Base-by-base conservation (phyloP, 2,797 vertebrate species). In the Salmo trutta region DNA sequence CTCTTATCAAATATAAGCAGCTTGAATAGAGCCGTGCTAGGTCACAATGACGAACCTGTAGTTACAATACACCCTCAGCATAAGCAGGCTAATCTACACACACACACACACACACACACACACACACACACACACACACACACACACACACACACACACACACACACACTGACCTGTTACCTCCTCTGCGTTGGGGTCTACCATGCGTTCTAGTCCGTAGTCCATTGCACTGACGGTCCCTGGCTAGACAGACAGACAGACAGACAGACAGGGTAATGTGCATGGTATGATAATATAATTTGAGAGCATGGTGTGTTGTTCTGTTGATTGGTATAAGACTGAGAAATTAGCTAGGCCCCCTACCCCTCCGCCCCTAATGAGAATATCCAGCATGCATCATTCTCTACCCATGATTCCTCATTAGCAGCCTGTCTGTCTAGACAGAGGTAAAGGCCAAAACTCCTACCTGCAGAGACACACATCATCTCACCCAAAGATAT, bases 171-270 rank as follows among this genome's bases (percentile, higher is more conserved):
- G 91, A 98, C 97, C 97, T 93, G 94, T 96, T 97, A 99, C 97
- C 98, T 97, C 95, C 1, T 90, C 90, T 87, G 92, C 91, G 82
- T 94, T 96, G 0, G 98, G 96, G 79, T 99, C 95, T 1, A 90
- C 92, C 47, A 94, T 94, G 1, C 97, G 93, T 33, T 98, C 93
- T 81, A 97, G 77, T 47, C 98, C 98, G 0, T 96, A 98, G 83
- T 99, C 97, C 77, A 99, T 95, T 41, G 91, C 93, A 0, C 97
- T 95, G 76, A 96, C 89, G 67, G 95, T 94, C 83, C 97, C 97
- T 0, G 98, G 97, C 98, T 99, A 77, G 33, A 73, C 16, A 76
- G 21, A 72, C 14, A 76, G 27, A 71, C 3, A 79, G 65, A 74
- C 51, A 77, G 24, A 66, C 33, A 56, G 4, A 74, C 59, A 76